Evolutionary conservation across 2,888 invertebrate genomes (phyloP).

Genomic region (Carterocephalus palaemon): DNA sequence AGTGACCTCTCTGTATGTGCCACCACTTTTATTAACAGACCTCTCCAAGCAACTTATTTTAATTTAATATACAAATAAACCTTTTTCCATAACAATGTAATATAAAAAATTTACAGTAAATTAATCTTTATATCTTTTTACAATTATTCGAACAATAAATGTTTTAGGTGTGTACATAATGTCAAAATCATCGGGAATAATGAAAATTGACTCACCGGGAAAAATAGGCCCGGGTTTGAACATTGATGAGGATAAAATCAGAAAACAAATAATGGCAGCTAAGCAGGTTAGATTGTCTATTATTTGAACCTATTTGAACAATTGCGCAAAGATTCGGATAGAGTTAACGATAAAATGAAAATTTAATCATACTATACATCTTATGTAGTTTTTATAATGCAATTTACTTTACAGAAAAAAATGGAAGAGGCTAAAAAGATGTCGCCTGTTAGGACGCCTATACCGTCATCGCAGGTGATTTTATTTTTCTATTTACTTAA

Average conservation of each 20-base stretch:
- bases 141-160: too few relatives aligned
- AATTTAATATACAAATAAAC: too few relatives aligned
- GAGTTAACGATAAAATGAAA: constrained; percentile 5
- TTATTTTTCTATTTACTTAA: neutral
- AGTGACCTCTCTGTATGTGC: too few relatives aligned
- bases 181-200: constrained; percentile 86
- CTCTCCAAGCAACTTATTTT: too few relatives aligned
- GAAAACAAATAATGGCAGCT: constrained; percentile 73
- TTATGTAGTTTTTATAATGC: neutral
- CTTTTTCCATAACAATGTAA: too few relatives aligned
- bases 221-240: constrained; percentile 73
- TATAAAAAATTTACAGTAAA: too few relatives aligned
- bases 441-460: constrained; percentile 45
- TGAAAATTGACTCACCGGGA: constrained; percentile 83
- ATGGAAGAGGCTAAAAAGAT: constrained; percentile 60
- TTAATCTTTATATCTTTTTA: too few relatives aligned
- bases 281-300: constrained; percentile 55
- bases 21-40: too few relatives aligned
- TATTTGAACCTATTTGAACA: neutral
- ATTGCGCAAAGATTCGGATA: too few relatives aligned
- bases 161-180: constrained; percentile 85
- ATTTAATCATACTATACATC: neutral
- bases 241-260: constrained; percentile 72
- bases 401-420: constrained; percentile 53
- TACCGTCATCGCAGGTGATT: constrained; percentile 49